phyloP scores from a whole-genome alignment of 2,888 invertebrate species.

The Gymnocheta viridis region DNA sequence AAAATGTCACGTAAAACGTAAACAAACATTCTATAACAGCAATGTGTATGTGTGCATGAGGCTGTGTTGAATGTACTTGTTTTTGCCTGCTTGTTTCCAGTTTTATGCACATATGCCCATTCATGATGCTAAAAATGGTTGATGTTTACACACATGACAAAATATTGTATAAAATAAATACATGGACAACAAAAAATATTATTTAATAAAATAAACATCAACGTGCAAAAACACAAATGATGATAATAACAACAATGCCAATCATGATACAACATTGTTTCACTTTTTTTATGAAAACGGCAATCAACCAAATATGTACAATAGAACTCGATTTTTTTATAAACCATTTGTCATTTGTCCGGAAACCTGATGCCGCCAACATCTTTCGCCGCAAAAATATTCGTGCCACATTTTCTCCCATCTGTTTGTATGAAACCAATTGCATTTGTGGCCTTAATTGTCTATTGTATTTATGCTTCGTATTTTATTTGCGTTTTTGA shows the following conservation, averaged over 20 bases:
- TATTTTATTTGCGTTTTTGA: slow-evolving; percentile 45
- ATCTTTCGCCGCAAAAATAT: neutral
- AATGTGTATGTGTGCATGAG: neutral
- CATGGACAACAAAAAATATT: slow-evolving; percentile 36
- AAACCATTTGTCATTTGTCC: neutral
- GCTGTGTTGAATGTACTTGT: neutral
- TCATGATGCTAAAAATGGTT: slow-evolving; percentile 46
- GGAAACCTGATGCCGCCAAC: neutral
- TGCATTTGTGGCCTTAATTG: slow-evolving; percentile 61
- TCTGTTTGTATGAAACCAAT: slow-evolving; percentile 7
- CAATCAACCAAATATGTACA: slow-evolving; percentile 25
- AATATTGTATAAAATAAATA: slow-evolving; percentile 42
- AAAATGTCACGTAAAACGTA: slow-evolving; percentile 69
- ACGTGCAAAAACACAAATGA: slow-evolving; percentile 27
- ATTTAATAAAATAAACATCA: slow-evolving; percentile 30
- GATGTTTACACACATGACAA: slow-evolving; percentile 64
- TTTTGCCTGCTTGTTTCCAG: slow-evolving; percentile 40
- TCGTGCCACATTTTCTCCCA: slow-evolving; percentile 1
- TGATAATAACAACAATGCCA: slow-evolving; percentile 46
- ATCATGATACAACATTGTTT: slow-evolving; percentile 65
- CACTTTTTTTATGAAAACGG: slow-evolving; percentile 61
- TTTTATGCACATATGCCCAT: slow-evolving; percentile 37
- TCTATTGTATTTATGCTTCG: slow-evolving; percentile 52
- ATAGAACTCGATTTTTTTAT: neutral
- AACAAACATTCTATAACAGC: slow-evolving; percentile 59